A percentile compares a stretch with the other conserved stretches of the same genome.
These are phyloP conservation scores for Epicauta chinensis DNA, from an alignment of 1,140 invertebrate species.

Conservation along the genomic window DNA sequence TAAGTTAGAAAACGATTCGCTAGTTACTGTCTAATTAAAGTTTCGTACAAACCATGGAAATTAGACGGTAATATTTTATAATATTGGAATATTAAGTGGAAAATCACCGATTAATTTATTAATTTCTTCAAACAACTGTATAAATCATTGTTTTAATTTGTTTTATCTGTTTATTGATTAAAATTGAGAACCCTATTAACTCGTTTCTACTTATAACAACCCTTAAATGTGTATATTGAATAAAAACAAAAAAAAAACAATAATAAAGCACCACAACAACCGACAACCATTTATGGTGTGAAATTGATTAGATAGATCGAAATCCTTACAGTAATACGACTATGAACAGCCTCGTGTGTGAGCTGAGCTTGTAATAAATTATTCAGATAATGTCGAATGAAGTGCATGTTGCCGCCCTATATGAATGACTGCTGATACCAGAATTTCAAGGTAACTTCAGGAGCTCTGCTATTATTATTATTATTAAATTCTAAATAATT, in stretches of 20 bases:
- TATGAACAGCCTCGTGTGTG: background rate
- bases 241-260: too few relatives aligned
- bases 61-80: slow-evolving; percentile 21
- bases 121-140: too few relatives aligned
- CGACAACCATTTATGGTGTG: slow-evolving; percentile 2
- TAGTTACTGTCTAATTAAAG: slow-evolving; percentile 16
- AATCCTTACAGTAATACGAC: background rate
- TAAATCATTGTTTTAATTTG: too few relatives aligned
- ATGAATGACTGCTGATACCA: slow-evolving; percentile 7
- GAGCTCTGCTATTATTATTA: too few relatives aligned
- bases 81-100: too few relatives aligned
- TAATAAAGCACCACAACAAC: background rate
- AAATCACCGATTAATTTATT: too few relatives aligned
- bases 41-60: background rate
- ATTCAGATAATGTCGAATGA: slow-evolving; percentile 9
- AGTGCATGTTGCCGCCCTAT: slow-evolving; percentile 8
- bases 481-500: too few relatives aligned
- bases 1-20: slow-evolving; percentile 18
- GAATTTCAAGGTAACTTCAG: slow-evolving; percentile 1
- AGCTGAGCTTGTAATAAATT: slow-evolving; percentile 1
- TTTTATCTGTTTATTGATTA: too few relatives aligned
- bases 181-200: too few relatives aligned
- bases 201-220: too few relatives aligned
- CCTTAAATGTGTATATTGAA: too few relatives aligned
- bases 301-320: slow-evolving; percentile 16